A percentile compares a stretch with the other conserved stretches of the same genome.
phyloP scores from a whole-genome alignment of 2,888 invertebrate genomes.

The Cataglyphis rosenhaueri region DNA sequence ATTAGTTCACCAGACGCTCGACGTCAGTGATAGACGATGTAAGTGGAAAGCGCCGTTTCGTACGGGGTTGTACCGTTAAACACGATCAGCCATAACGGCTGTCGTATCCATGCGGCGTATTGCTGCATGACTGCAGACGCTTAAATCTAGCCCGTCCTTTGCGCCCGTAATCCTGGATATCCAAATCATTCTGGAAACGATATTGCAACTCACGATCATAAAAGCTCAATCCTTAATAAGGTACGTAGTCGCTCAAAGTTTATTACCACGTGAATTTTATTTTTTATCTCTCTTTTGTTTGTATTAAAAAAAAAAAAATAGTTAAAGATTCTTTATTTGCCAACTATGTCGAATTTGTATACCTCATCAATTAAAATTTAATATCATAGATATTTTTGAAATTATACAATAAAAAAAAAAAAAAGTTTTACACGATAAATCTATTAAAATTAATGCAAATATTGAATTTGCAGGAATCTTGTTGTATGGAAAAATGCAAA shows the following conservation, averaged over 20 bases:
- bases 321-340: background rate
- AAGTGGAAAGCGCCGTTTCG: constrained; percentile 49
- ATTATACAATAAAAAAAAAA: background rate
- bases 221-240: background rate
- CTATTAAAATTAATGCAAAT: background rate
- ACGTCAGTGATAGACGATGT: constrained; percentile 57
- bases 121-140: background rate
- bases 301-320: background rate
- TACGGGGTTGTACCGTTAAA: constrained; percentile 31
- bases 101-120: background rate
- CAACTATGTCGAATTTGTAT: background rate
- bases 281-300: background rate
- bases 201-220: background rate
- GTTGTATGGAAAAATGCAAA: too few species aligned
- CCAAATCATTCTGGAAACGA: constrained; percentile 1
- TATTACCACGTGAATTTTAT: background rate
- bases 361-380: background rate
- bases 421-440: background rate
- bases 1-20: constrained; percentile 59
- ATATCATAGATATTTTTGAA: background rate
- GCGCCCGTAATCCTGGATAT: constrained; percentile 7
- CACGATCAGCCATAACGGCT: constrained; percentile 46
- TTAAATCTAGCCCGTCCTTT: background rate
- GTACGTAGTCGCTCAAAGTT: background rate
- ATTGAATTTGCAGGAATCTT: background rate